Evolutionary conservation across 2,113 vertebrate genomes (phyloP), one percentile per base, ranked within the genome.

Genomic region (Pseudopipra pipra): DNA sequence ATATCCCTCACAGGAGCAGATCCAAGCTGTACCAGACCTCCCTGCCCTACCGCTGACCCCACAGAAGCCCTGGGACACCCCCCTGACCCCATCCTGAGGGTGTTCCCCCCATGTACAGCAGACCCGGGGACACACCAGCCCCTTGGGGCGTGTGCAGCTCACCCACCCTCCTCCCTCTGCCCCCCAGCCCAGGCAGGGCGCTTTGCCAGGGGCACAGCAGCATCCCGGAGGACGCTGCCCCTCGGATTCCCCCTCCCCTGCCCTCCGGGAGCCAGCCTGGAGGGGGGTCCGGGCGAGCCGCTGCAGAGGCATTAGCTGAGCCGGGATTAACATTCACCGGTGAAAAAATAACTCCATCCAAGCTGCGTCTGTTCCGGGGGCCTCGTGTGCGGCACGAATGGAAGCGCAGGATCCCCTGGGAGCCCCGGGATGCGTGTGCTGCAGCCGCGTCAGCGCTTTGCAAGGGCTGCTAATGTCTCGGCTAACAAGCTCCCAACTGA

Each of bases 401-500:
- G 77, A 95, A 95, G 88, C 62, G 5, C 71, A 31, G 75, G 56
- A 70, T 97, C 96, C 95, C 96, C 55, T n/a, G 96, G 94, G 96
- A 96, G 94, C 79, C 90, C 63, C 4, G 46, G 81, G 93, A 96
- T 79, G 89, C 65, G 90, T 49, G 89, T 5, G 84, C 85, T 94
- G 95, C 95, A 94, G 89, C 95, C 90, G 16, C 78, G 37, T 96
- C 96, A 97, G 95, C 96, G 92, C 85, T 97, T 96, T 81, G 91
- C 87, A n/a, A 92, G 75, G 92, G 81, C 87, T 96, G 97, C 92
- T 96, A 44, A 49, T 70, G 66, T 31, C 89, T 93, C 35, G 87
- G 94, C 93, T 96, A 96, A 97, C 93, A 90, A 97, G 96, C 93
- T 97, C 93, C 93, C 94, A 92, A 77, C 91, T 85, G 93, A 93